phyloP scores from a whole-genome alignment of 2,797 vertebrate species.

The Aulostomus chinensis region DNA sequence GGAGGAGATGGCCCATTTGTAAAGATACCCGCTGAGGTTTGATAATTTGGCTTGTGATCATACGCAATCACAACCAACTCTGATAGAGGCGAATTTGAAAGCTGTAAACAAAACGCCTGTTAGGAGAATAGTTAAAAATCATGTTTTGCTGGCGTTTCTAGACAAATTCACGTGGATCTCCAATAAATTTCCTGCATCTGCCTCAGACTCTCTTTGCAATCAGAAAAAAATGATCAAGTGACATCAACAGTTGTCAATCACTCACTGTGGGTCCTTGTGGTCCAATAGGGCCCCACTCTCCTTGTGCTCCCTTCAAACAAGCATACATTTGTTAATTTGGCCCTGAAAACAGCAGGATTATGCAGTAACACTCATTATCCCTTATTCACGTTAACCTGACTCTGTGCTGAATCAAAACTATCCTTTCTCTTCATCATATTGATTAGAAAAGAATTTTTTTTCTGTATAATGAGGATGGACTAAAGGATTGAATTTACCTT shows the following conservation, averaged over 20 bases:
- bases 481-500: slow-evolving; percentile 84
- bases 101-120: slow-evolving; percentile 21
- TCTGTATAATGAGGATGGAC: slow-evolving; percentile 11
- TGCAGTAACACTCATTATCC: not conserved
- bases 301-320: slow-evolving; percentile 75
- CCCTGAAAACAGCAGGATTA: not conserved
- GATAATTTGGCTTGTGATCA: slow-evolving; percentile 19
- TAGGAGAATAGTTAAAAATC: slow-evolving; percentile 7
- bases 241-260: slow-evolving; percentile 23
- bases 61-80: slow-evolving; percentile 33
- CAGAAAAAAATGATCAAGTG: slow-evolving; percentile 16
- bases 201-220: slow-evolving; percentile 31
- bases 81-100: slow-evolving; percentile 12
- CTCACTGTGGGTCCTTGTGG: slow-evolving; percentile 79
- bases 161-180: not conserved
- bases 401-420: not conserved
- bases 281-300: slow-evolving; percentile 74
- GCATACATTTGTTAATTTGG: not conserved
- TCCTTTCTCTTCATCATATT: not conserved
- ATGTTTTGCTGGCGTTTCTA: too few relatives aligned
- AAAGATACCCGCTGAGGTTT: slow-evolving; percentile 39
- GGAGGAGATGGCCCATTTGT: slow-evolving; percentile 17
- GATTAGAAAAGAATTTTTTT: slow-evolving; percentile 8
- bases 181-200: not conserved
- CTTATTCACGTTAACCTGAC: not conserved